Conservation (phyloP, 2,888 invertebrate genomes). For the Hyppa rectilinea region DNA sequence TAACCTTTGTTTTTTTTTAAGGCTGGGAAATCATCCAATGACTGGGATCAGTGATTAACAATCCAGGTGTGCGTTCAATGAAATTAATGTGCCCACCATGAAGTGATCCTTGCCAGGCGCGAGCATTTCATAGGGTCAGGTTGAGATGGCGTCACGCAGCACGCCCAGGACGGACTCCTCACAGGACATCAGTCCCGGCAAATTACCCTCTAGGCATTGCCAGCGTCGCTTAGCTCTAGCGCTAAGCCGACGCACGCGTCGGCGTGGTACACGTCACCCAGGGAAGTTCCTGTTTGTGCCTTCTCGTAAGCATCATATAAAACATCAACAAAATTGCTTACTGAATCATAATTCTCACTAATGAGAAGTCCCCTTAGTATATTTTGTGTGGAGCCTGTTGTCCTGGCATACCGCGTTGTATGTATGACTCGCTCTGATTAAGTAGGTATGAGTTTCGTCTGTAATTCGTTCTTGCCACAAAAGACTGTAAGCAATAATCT, state of each 20-base stretch:
- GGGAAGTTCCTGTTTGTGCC: conserved; percentile 83
- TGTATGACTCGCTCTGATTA: no score
- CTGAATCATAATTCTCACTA: conserved; percentile 97
- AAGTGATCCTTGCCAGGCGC: conserved; percentile 97
- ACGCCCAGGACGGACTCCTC: conserved; percentile 94
- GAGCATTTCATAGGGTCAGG: conserved; percentile 89
- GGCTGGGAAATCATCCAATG: no score
- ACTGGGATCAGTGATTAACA: conserved; percentile 96
- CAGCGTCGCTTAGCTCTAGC: conserved; percentile 93
- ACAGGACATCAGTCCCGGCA: conserved; percentile 94
- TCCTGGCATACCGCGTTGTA: no score
- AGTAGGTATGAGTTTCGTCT: no score
- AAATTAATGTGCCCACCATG: conserved; percentile 93
- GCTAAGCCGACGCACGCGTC: conserved; percentile 96
- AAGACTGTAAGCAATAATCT: no score
- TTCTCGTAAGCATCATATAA: conserved; percentile 92
- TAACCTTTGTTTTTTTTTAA: no score
- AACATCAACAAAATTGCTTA: conserved; percentile 95
- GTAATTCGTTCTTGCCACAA: no score
- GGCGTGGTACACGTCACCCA: conserved; percentile 94
- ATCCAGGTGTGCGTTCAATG: conserved; percentile 94
- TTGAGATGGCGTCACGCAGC: conserved; percentile 82
- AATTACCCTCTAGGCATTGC: conserved; percentile 90
- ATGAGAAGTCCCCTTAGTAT: no score
- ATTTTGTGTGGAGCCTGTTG: no score